Evolutionary conservation across 1,140 invertebrate genomes (phyloP).

Genomic region (Atta texana): DNA sequence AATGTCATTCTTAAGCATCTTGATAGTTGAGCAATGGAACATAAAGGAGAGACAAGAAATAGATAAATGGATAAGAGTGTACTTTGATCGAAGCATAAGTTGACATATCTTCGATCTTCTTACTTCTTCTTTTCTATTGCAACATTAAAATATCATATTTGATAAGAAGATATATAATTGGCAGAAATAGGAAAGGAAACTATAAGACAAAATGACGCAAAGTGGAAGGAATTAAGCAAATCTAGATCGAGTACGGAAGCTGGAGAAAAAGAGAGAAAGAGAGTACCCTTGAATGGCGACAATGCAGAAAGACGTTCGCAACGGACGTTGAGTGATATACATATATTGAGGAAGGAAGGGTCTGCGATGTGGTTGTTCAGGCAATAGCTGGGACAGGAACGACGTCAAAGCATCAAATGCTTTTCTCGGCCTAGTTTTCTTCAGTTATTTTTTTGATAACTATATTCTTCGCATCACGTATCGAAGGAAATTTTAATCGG

Average conservation of each 20-base stretch:
- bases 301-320: slow-evolving; percentile 43
- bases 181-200: neutral
- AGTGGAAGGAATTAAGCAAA: neutral
- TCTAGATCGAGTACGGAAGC: neutral
- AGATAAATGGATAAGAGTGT: slow-evolving; percentile 27
- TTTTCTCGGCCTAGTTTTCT: slow-evolving; percentile 38
- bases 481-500: slow-evolving; percentile 10
- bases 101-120: slow-evolving; percentile 36
- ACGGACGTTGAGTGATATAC: slow-evolving; percentile 20
- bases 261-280: neutral
- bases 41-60: slow-evolving; percentile 42
- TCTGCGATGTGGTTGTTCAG: neutral
- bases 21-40: neutral
- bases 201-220: neutral
- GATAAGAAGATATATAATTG: neutral
- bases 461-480: neutral
- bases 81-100: slow-evolving; percentile 34
- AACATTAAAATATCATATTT: slow-evolving; percentile 31
- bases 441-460: slow-evolving; percentile 9
- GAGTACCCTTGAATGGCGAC: slow-evolving; percentile 9
- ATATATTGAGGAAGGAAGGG: neutral
- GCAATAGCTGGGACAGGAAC: neutral
- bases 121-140: neutral
- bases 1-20: slow-evolving; percentile 12
- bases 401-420: slow-evolving; percentile 41